Conservation (phyloP, 2,888 invertebrate species). For the Alitta virens region DNA sequence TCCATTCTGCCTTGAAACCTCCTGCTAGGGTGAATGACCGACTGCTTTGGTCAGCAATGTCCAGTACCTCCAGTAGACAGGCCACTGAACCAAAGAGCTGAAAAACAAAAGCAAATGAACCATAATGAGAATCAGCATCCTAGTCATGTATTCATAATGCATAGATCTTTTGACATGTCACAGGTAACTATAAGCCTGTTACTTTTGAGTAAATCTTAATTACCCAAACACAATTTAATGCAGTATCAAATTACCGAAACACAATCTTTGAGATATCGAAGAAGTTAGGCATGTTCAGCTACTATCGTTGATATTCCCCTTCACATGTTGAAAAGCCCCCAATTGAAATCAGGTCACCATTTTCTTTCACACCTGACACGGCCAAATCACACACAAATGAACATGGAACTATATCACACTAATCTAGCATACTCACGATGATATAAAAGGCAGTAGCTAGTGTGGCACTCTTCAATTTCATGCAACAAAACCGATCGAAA, state of each 20-base stretch:
- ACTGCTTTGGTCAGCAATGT: constrained; percentile 40
- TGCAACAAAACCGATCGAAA: constrained; percentile 33
- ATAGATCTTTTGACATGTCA: no score
- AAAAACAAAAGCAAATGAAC: no score
- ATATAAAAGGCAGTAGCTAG: constrained; percentile 22
- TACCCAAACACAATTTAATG: no score
- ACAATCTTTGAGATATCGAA: no score
- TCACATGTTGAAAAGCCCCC: no score
- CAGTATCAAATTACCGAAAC: no score
- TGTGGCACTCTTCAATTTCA: constrained; percentile 33
- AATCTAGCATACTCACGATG: constrained; percentile 23
- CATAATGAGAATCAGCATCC: background rate
- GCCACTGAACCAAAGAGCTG: constrained; percentile 23
- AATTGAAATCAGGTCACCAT: no score
- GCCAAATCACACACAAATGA: background rate
- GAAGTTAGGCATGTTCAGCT: no score
- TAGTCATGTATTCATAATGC: background rate
- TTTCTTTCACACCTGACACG: no score
- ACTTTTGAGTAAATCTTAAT: no score
- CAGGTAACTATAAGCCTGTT: no score
- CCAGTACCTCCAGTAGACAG: constrained; percentile 33
- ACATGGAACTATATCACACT: background rate
- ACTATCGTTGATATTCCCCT: no score
- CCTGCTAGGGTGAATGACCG: constrained; percentile 46
- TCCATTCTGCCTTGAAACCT: constrained; percentile 49